Evolutionary conservation across 92 coral and sea anemone species (phyloP).

Genomic region (Meandrina meandrites): DNA sequence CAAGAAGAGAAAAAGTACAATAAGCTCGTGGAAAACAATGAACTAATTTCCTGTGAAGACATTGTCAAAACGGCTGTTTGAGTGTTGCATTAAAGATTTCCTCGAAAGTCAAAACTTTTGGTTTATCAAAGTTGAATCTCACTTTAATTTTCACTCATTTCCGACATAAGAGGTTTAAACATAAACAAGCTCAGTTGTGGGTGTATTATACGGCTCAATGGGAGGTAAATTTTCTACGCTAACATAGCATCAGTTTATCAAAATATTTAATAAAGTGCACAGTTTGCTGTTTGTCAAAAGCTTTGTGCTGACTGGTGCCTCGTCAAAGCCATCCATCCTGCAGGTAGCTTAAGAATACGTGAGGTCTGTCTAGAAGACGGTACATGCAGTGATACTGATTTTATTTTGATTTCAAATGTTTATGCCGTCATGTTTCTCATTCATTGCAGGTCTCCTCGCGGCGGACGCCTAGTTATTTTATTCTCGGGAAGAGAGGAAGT

Average conservation of each 20-base stretch:
- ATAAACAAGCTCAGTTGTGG: conserved; percentile 11
- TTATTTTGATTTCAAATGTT: not conserved
- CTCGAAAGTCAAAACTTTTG: not conserved
- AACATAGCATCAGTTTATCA: not conserved
- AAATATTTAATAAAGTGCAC: conserved; percentile 7
- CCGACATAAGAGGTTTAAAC: not conserved
- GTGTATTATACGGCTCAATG: conserved; percentile 4
- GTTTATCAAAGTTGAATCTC: conserved; percentile 10
- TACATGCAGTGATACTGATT: not conserved
- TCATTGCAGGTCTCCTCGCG: conserved; percentile 7
- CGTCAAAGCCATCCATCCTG: not conserved
- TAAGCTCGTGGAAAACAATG: not conserved
- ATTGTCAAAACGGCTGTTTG: not conserved
- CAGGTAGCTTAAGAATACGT: not conserved
- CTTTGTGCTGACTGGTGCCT: conserved; percentile 10
- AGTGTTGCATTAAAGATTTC: not conserved
- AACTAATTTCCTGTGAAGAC: not conserved
- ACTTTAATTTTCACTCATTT: conserved; percentile 8
- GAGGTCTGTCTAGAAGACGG: not conserved
- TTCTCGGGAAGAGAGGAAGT: not conserved
- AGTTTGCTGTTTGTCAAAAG: conserved; percentile 15
- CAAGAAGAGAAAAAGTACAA: not conserved
- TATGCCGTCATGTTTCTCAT: not conserved
- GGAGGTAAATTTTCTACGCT: conserved; percentile 19
- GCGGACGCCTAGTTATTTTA: not conserved